These are phyloP conservation scores for Macrocentrus cingulum DNA, from an alignment of 1,140 invertebrate genomes.

Conservation along the genomic window DNA sequence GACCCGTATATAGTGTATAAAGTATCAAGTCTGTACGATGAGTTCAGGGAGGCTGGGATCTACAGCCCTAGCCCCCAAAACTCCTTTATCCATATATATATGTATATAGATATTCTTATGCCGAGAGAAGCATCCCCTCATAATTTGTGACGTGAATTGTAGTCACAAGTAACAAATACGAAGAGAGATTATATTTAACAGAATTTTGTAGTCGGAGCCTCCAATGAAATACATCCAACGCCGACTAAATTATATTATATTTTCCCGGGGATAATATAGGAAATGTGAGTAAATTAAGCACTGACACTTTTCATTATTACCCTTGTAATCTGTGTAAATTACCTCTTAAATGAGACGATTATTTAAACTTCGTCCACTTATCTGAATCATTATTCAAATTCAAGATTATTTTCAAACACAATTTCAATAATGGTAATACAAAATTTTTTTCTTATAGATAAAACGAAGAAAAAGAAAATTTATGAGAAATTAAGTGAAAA, in stretches of 20 bases:
- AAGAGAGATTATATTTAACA: conserved; percentile 54
- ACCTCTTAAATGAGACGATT: neutral
- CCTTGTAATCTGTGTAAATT: conserved; percentile 49
- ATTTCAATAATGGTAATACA: too few relatives aligned
- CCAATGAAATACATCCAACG: conserved; percentile 27
- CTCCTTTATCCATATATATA: neutral
- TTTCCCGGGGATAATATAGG: conserved; percentile 47
- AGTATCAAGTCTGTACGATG: conserved; percentile 18
- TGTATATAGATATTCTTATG: neutral
- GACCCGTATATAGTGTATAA: neutral
- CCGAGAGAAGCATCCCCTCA: neutral
- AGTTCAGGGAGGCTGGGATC: conserved; percentile 32
- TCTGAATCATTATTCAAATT: too few relatives aligned
- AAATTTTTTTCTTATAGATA: too few relatives aligned
- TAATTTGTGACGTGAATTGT: conserved; percentile 32
- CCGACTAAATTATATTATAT: conserved; percentile 31
- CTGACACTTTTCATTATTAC: conserved; percentile 56
- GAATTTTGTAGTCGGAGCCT: conserved; percentile 32
- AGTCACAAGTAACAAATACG: conserved; percentile 57
- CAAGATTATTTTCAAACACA: too few relatives aligned
- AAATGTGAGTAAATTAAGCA: conserved; percentile 51
- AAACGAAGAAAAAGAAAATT: too few relatives aligned
- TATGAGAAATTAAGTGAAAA: too few relatives aligned
- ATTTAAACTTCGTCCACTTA: too few relatives aligned
- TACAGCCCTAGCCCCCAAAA: conserved; percentile 15